Percentiles rank a stretch among this genome's conserved stretches.
phyloP scores from a whole-genome alignment of 2,113 vertebrate species.

The Scomber colias region DNA sequence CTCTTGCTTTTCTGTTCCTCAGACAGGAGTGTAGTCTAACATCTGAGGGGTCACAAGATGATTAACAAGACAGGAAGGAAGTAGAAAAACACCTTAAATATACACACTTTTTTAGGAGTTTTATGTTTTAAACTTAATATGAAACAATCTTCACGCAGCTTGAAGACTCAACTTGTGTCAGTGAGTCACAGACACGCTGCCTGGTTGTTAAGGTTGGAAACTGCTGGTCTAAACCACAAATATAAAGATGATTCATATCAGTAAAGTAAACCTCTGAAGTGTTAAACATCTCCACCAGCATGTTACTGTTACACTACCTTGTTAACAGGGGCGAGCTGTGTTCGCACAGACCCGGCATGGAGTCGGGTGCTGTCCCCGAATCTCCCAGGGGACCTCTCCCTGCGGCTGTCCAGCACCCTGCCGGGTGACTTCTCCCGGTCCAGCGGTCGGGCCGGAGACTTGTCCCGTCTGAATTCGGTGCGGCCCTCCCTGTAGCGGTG shows the following conservation, averaged over 20 bases:
- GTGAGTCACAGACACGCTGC: no score
- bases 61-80: no score
- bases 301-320: slow-evolving; percentile 85
- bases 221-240: no score
- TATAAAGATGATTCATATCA: no score
- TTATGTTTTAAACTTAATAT: no score
- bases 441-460: slow-evolving; percentile 94
- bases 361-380: slow-evolving; percentile 93
- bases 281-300: background rate
- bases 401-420: slow-evolving; percentile 92
- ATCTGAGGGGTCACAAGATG: no score
- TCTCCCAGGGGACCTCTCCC: slow-evolving; percentile 94
- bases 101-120: no score
- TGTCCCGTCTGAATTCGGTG: slow-evolving; percentile 95
- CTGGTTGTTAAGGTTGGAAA: no score
- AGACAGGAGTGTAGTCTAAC: background rate
- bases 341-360: slow-evolving; percentile 90
- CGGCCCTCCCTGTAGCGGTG: slow-evolving; percentile 97
- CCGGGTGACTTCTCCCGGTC: slow-evolving; percentile 97
- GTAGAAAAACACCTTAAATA: no score
- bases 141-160: no score
- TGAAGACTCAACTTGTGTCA: no score
- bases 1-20: background rate
- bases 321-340: slow-evolving; percentile 95
- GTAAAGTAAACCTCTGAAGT: no score